These are phyloP conservation scores for Epinephelus fuscoguttatus DNA, from an alignment of 2,113 vertebrate genomes.

Conservation along the genomic window DNA sequence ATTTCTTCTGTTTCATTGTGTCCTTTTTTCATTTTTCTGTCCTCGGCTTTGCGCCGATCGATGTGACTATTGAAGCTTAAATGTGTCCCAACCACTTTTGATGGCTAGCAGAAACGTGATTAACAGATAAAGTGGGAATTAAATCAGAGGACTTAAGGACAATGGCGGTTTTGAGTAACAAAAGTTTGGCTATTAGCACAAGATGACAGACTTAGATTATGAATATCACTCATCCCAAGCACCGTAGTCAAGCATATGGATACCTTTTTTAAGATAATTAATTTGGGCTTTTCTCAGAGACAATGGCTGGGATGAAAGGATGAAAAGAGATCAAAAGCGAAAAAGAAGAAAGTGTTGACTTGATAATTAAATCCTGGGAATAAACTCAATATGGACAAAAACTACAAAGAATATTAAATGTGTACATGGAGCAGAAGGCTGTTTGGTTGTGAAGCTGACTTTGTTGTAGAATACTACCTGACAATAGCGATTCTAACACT, in stretches of 20 bases:
- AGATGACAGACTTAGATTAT: constrained; percentile 13
- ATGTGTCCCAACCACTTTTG: constrained; percentile 17
- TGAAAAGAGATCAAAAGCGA: constrained; percentile 49
- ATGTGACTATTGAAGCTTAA: constrained; percentile 29
- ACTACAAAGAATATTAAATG: constrained; percentile 28
- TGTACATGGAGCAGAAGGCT: constrained; percentile 2
- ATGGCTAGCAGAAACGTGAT: constrained; percentile 6
- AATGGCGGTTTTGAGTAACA: constrained; percentile 41
- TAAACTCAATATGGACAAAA: constrained; percentile 36
- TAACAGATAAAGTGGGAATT: constrained; percentile 39
- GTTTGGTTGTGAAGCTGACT: constrained; percentile 8
- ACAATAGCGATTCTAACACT: constrained; percentile 6
- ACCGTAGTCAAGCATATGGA: constrained; percentile 12
- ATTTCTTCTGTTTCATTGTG: background rate
- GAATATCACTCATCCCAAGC: constrained; percentile 44
- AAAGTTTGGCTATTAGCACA: constrained; percentile 28
- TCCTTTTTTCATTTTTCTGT: background rate
- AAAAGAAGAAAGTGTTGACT: constrained; percentile 32
- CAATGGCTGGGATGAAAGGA: constrained; percentile 39
- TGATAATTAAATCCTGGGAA: constrained; percentile 35
- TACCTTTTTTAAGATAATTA: constrained; percentile 51
- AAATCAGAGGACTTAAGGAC: constrained; percentile 34
- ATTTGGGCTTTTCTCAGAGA: constrained; percentile 36
- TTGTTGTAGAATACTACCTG: constrained; percentile 5
- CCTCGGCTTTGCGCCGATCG: constrained; percentile 6